Conservation (phyloP, 2,797 vertebrate species). For the Lithobates pipiens region DNA sequence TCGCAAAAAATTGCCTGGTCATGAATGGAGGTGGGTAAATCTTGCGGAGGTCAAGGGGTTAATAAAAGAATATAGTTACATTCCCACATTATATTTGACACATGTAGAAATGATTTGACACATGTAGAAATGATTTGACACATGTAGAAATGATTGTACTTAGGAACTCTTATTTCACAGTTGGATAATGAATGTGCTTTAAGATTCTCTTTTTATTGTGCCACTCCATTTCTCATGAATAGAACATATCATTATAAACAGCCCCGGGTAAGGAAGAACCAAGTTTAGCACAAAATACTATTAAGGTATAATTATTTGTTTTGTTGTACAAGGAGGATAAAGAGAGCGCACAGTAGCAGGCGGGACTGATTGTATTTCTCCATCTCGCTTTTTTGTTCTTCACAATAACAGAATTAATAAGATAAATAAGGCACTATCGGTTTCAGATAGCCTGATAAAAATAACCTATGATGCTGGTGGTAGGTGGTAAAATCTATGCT, state of each 20-base stretch:
- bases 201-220: too few species aligned
- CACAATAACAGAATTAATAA: conserved; percentile 20
- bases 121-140: too few species aligned
- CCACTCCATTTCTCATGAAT: too few species aligned
- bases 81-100: too few species aligned
- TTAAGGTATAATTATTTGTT: neutral
- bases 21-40: too few species aligned
- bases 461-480: conserved; percentile 12
- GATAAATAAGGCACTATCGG: conserved; percentile 14
- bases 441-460: conserved; percentile 36
- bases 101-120: too few species aligned
- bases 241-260: neutral
- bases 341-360: neutral
- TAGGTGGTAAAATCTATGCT: conserved; percentile 2
- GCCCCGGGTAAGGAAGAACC: neutral
- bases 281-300: neutral
- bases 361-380: neutral
- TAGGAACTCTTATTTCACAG: too few species aligned
- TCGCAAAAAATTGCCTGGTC: too few species aligned
- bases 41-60: too few species aligned
- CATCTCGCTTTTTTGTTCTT: neutral
- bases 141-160: too few species aligned
- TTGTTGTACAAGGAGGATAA: neutral
- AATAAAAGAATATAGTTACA: too few species aligned
- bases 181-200: too few species aligned